Conservation (phyloP, 2,797 vertebrate genomes). For the Sebastes jordani region DNA sequence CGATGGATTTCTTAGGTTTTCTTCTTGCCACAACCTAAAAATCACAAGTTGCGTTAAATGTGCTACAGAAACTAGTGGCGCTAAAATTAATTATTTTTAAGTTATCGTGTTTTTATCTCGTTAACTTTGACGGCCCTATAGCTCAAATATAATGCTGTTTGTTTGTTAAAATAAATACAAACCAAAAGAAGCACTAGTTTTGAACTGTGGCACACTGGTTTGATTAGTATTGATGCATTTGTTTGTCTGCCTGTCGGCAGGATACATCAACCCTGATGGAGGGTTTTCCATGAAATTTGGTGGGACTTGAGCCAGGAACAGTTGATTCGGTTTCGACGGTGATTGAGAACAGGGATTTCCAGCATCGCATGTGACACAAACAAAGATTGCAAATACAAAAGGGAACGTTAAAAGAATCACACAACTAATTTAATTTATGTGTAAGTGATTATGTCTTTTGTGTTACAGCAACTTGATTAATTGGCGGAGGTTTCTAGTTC, state of each 20-base stretch:
- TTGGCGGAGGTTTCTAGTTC: neutral
- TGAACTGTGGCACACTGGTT: neutral
- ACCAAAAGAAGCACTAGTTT: neutral
- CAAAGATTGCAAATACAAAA: constrained; percentile 5
- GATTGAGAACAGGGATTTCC: constrained; percentile 27
- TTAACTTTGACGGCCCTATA: too few species aligned
- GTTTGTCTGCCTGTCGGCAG: constrained; percentile 7
- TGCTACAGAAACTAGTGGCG: too few species aligned
- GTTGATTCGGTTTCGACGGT: constrained; percentile 13
- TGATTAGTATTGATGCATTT: constrained; percentile 10
- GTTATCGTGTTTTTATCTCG: too few species aligned
- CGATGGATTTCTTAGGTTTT: too few species aligned
- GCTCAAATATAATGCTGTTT: neutral
- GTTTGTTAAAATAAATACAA: neutral
- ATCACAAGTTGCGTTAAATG: too few species aligned
- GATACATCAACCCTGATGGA: constrained; percentile 3
- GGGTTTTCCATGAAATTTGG: constrained; percentile 13
- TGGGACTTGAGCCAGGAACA: constrained; percentile 18
- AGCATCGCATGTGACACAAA: constrained; percentile 6
- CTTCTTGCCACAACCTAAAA: too few species aligned
- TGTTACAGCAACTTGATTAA: neutral
- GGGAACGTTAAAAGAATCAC: neutral
- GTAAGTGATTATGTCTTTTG: neutral
- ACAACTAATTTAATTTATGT: neutral
- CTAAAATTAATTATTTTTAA: too few species aligned